Conservation (phyloP, 2,888 invertebrate genomes). For the Protula sp. region DNA sequence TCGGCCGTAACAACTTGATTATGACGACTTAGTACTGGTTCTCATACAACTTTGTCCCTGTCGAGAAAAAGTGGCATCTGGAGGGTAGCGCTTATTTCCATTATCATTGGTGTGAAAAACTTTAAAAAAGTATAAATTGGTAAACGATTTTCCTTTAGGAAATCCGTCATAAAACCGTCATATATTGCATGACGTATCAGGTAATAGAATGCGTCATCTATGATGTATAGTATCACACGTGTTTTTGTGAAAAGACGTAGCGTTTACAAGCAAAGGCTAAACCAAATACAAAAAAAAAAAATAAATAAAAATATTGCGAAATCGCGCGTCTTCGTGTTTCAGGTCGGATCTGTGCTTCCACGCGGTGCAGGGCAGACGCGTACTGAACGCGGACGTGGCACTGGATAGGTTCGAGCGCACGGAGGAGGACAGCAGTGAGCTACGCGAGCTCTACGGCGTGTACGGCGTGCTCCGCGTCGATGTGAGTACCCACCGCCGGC, state of each 20-base stretch:
- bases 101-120: background rate
- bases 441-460: background rate
- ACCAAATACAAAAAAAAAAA: background rate
- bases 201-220: too few relatives aligned
- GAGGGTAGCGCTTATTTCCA: background rate
- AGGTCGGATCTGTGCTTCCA: constrained; percentile 21
- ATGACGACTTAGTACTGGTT: background rate
- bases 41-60: background rate
- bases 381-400: constrained; percentile 9
- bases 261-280: background rate
- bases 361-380: constrained; percentile 9
- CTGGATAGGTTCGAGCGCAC: background rate
- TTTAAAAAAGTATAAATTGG: too few relatives aligned
- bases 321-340: background rate
- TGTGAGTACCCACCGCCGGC: background rate
- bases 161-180: too few relatives aligned
- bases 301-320: background rate
- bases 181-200: too few relatives aligned
- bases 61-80: background rate
- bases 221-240: background rate
- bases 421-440: background rate
- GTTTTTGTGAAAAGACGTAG: background rate
- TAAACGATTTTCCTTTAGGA: too few relatives aligned
- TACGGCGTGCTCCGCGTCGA: constrained; percentile 3
- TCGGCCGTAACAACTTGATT: background rate